A percentile compares a stretch with the other conserved stretches of the same genome.
These are phyloP conservation scores for Sesia bembeciformis DNA, from an alignment of 2,888 invertebrate genomes.

Conservation along the genomic window DNA sequence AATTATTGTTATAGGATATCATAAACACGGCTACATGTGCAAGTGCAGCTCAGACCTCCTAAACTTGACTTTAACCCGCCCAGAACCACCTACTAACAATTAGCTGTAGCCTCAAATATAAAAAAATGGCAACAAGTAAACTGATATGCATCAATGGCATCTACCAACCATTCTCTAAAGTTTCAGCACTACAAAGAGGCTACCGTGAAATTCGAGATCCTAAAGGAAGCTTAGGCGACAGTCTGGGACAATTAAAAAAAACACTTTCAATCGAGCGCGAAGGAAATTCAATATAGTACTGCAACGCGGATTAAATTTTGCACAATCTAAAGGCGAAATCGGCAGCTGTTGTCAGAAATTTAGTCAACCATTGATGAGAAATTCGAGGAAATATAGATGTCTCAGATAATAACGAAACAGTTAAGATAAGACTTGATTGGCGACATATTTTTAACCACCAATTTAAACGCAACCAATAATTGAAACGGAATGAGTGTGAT, in stretches of 20 bases:
- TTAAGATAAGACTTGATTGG: too few species aligned
- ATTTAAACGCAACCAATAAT: too few species aligned
- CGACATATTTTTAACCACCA: too few species aligned
- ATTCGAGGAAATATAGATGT: constrained; percentile 24
- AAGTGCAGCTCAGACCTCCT: constrained; percentile 14
- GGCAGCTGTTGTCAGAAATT: constrained; percentile 64
- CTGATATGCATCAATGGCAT: constrained; percentile 45
- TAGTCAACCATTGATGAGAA: constrained; percentile 43
- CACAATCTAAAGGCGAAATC: constrained; percentile 56
- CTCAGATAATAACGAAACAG: neutral
- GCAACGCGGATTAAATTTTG: constrained; percentile 67
- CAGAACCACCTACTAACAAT: constrained; percentile 45
- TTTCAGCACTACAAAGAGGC: constrained; percentile 56
- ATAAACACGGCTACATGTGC: neutral
- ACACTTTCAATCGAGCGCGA: constrained; percentile 56
- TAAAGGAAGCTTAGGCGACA: constrained; percentile 64
- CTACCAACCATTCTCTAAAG: constrained; percentile 38
- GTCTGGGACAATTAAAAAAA: constrained; percentile 50
- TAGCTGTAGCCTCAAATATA: constrained; percentile 21
- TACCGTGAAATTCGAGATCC: constrained; percentile 65
- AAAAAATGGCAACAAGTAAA: constrained; percentile 35
- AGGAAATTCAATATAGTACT: constrained; percentile 65
- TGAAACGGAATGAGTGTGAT: too few species aligned
- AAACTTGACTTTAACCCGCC: constrained; percentile 50
- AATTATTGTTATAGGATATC: too few species aligned